phyloP scores from a whole-genome alignment of 2,797 vertebrate species.

The Vultur gryphus region DNA sequence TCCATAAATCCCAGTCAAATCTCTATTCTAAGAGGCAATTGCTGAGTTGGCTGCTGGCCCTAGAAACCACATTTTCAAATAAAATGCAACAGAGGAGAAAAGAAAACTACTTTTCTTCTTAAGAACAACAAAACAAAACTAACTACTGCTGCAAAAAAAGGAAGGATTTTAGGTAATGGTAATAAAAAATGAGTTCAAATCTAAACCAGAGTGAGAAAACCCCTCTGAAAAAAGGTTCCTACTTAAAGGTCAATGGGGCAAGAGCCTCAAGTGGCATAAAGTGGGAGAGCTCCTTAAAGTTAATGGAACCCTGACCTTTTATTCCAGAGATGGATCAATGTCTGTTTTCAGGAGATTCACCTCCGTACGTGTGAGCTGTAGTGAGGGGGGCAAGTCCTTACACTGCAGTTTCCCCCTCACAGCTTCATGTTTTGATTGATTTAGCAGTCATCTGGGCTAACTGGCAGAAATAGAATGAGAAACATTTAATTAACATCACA shows the following conservation, averaged over 20 bases:
- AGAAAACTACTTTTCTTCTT: slow-evolving; percentile 17
- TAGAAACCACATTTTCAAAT: slow-evolving; percentile 53
- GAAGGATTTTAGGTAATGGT: neutral
- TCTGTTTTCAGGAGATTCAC: neutral
- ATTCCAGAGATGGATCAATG: neutral
- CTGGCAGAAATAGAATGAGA: neutral
- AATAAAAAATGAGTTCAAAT: slow-evolving; percentile 11
- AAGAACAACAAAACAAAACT: slow-evolving; percentile 26
- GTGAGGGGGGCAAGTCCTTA: neutral
- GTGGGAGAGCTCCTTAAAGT: neutral
- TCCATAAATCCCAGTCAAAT: slow-evolving; percentile 31
- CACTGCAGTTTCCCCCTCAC: neutral
- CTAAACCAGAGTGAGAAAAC: neutral
- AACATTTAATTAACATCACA: slow-evolving; percentile 7
- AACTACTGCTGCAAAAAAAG: neutral
- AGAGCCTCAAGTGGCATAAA: neutral
- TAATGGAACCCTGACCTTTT: neutral
- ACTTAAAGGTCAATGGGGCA: neutral
- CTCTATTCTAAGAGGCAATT: slow-evolving; percentile 5
- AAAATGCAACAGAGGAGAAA: slow-evolving; percentile 32
- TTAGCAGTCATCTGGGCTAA: slow-evolving; percentile 2
- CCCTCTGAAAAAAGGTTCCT: neutral
- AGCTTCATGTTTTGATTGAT: neutral
- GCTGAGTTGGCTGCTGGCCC: slow-evolving; percentile 26
- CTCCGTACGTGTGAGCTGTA: neutral